Conservation (phyloP, 1,140 invertebrate species). For the Drosophila navojoa region DNA sequence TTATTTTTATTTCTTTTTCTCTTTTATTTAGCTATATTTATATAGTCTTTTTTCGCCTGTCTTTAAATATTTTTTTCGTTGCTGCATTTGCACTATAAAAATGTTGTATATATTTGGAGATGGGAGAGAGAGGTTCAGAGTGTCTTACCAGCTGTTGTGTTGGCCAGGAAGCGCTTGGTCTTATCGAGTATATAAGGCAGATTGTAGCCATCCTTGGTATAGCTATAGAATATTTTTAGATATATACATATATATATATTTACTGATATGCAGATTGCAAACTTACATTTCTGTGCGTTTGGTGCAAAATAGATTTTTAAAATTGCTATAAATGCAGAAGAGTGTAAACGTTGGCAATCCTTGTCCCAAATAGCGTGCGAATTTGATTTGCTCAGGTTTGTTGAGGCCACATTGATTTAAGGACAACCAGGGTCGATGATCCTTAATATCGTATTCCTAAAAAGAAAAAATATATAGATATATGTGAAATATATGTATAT, state of each 20-base stretch:
- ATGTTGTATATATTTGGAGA: slow-evolving; percentile 15
- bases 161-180: slow-evolving; percentile 83
- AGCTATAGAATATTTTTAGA: slow-evolving; percentile 40
- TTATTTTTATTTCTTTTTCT: slow-evolving; percentile 36
- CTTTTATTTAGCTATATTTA: slow-evolving; percentile 29
- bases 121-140: neutral
- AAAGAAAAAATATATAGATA: neutral
- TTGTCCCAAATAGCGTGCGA: slow-evolving; percentile 82
- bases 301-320: slow-evolving; percentile 83
- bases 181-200: slow-evolving; percentile 84
- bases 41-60: slow-evolving; percentile 41
- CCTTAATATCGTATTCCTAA: slow-evolving; percentile 81
- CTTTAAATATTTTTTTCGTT: slow-evolving; percentile 41
- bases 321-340: slow-evolving; percentile 84
- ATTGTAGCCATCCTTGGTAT: slow-evolving; percentile 83
- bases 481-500: no score
- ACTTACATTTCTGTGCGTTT: slow-evolving; percentile 83
- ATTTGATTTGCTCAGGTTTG: slow-evolving; percentile 83
- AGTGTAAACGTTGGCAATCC: slow-evolving; percentile 82
- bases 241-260: neutral
- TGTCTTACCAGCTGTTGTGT: slow-evolving; percentile 82
- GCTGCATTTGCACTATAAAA: slow-evolving; percentile 77
- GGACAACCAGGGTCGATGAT: slow-evolving; percentile 82
- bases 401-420: slow-evolving; percentile 81
- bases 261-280: no score